Base-by-base conservation (phyloP, 2,888 invertebrate species). In the Plagiodera versicolora region DNA sequence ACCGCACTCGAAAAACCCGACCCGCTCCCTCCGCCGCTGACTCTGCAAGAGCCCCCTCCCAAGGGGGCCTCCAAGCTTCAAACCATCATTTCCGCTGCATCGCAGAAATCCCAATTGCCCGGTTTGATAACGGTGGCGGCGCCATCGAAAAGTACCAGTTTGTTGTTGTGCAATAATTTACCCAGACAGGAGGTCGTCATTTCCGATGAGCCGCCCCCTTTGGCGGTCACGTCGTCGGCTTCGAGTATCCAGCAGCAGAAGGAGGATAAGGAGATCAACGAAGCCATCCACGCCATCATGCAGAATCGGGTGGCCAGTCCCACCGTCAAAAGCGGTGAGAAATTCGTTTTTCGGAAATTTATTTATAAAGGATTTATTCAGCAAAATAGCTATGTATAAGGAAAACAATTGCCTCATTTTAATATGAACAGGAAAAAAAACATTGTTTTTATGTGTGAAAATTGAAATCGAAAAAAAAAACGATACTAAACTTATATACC, bases 271-370 rank as follows among this genome's bases (percentile, higher is more conserved):
- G 78, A 76, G 68, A 74, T 77, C 20, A 77, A 69, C 6, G 82
- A 83, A 63, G 75, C 81, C 0, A 66, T 78, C 9, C 79, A 80
- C 47, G 73, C 78, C 1, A 77, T 80, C 4, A 75, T 76, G 16
- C 74, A 79, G 20, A 74, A 71, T 45, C 67, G 72, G 18, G 74
- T 75, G n/a, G 67, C 76, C 0, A 79, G 76, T 54, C 79, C 78
- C 8, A 76, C 75, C 47, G 66, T 76, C 24, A 79, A 67, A 58
- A 55, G 59, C n/a, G 63, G 65, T 63, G 54, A 60, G 47, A 49
- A 67, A n/a, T n/a, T n/a, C n/a, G n/a, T n/a, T n/a, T n/a, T n/a
- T n/a, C n/a, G n/a, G n/a, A n/a, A n/a, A n/a, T n/a, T n/a, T n/a
- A n/a, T n/a, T n/a, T n/a, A n/a, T n/a, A n/a, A n/a, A n/a, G n/a